phyloP scores from a whole-genome alignment of 2,113 vertebrate genomes.

The Aythya baeri region DNA sequence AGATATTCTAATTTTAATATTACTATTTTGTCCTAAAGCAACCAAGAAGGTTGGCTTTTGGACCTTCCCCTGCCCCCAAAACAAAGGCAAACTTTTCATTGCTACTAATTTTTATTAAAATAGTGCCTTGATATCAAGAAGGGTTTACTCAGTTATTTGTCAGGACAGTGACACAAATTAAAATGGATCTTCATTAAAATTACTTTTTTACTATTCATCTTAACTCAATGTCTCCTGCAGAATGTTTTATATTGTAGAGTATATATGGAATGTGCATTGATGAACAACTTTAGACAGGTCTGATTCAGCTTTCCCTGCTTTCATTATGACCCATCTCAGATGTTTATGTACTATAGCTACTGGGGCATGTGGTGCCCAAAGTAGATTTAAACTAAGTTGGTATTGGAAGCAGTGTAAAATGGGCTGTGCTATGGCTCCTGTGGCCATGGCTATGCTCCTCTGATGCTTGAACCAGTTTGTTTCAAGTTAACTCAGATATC shows the following conservation, averaged over 20 bases:
- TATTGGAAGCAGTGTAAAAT: fast-evolving
- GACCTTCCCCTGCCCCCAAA: not conserved
- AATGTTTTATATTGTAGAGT: not conserved
- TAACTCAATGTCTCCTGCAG: not conserved
- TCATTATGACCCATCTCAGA: not conserved
- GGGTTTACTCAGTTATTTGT: not conserved
- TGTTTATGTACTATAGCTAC: not conserved
- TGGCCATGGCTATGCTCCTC: not conserved
- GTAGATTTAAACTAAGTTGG: not conserved
- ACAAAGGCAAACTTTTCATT: not conserved
- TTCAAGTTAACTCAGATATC: not conserved
- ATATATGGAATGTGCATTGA: not conserved
- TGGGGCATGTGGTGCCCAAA: not conserved
- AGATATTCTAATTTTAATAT: not conserved
- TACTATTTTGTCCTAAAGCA: not conserved
- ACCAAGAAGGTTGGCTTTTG: not conserved
- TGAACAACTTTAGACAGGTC: conserved; percentile 23
- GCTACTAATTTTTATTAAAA: not conserved
- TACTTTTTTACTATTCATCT: not conserved
- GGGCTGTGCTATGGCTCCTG: fast-evolving
- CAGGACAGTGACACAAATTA: not conserved
- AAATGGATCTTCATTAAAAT: not conserved
- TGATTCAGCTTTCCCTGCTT: not conserved
- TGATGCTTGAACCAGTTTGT: not conserved
- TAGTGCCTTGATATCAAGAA: not conserved